A percentile compares a stretch with the other conserved stretches of the same genome.
Evolutionary conservation across 2,113 vertebrate genomes (phyloP).

Genomic region (Oryzias melastigma): DNA sequence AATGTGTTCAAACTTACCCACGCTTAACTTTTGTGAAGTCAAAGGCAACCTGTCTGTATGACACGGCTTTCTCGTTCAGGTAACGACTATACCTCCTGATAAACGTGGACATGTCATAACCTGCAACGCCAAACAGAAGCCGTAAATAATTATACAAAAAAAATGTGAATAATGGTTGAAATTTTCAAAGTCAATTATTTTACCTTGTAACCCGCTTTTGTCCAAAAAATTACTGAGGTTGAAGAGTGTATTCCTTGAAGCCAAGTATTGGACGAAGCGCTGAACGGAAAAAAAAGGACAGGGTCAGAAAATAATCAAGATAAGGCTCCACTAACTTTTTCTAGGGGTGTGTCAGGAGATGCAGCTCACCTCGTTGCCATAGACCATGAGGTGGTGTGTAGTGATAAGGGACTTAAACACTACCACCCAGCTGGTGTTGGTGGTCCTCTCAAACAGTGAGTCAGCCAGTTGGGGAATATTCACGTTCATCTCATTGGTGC

Average conservation of each 20-base stretch:
- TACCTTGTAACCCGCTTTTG: constrained; percentile 97
- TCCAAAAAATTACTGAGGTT: constrained; percentile 99
- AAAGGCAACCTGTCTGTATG: constrained; percentile 99
- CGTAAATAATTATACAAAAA: not conserved
- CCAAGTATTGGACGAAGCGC: constrained; percentile 99
- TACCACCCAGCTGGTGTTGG: constrained; percentile 98
- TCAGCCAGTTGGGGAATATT: constrained; percentile 99
- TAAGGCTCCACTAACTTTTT: not conserved
- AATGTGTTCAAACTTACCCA: constrained; percentile 81
- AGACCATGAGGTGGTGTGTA: constrained; percentile 98
- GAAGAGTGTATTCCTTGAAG: constrained; percentile 98
- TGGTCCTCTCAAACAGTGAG: constrained; percentile 94
- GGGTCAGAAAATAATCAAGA: not conserved
- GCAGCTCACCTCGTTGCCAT: constrained; percentile 91
- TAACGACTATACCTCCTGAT: constrained; percentile 97
- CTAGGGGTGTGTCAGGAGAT: not conserved
- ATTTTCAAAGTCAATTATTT: constrained; percentile 5
- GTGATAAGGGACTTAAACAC: constrained; percentile 98
- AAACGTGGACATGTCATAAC: constrained; percentile 98
- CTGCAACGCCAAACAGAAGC: constrained; percentile 55
- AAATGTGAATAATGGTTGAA: not conserved
- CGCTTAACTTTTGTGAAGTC: constrained; percentile 99
- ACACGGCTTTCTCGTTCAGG: constrained; percentile 97
- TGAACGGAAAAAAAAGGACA: constrained; percentile 56
- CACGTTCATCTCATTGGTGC: constrained; percentile 98